Evolutionary conservation across 2,888 invertebrate species (phyloP), one percentile per base, ranked within the genome.

Genomic region (Acanthosoma haemorrhoidale): DNA sequence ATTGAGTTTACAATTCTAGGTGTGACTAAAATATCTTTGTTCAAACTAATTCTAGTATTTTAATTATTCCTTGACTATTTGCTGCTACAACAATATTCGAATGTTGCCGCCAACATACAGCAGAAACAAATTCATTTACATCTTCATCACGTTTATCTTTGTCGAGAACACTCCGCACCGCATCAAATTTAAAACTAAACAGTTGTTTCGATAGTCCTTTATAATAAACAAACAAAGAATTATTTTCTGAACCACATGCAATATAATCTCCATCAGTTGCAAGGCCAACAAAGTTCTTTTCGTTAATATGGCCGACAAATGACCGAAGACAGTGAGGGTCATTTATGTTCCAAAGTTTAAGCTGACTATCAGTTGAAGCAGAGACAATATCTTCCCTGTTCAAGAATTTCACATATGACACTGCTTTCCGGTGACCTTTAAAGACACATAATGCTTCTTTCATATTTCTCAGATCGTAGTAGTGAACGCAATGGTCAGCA

Each of bases 401-500:
- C 59, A 94, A 83, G 80, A 95, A 96, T 80, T 94, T 92, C 0
- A 95, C 94, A 81, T 96, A 96, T 1, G 94, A 95, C 1, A 96
- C 96, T 0, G 96, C 95, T 80, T 96, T 96, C 73, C 90, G 86
- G 79, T 96, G 96, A 36, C 95, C 94, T 76, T 89, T 88, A 79
- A 96, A 92, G 11, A 94, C 85, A 70, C 88, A 87, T 16, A 95
- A 83, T 1, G 95, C 89, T 74, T 89, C 87, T 70, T 90, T 87
- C 78, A 91, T 88, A 75, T 92, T 88, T 38, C 96, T 84, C 75
- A 96, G 83, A 82, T 96, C 96, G 80, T 95, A 96, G 79, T 96
- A 95, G 80, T 96, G 94, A 67, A 96, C 94, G 82, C 93, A 94
- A 80, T 96, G 96, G 82, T 96, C 96, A 25, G 96, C 96, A n/a